phyloP scores from a whole-genome alignment of 2,888 invertebrate genomes.

The Dynastes grantii region DNA sequence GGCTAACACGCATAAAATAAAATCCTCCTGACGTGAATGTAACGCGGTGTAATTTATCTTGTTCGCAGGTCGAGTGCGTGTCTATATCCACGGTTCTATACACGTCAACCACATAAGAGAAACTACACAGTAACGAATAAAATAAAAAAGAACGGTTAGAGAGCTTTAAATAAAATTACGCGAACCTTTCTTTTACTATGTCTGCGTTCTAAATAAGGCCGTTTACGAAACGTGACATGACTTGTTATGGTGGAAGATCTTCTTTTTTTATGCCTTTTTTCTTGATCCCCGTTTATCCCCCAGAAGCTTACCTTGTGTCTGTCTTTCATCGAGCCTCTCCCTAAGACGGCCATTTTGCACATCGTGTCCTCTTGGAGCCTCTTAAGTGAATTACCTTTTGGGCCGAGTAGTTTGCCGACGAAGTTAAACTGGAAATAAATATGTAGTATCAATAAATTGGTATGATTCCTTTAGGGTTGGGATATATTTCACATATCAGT shows the following conservation, averaged over 20 bases:
- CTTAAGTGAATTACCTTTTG: conserved; percentile 94
- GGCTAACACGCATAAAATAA: not conserved
- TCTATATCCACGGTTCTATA: too few species aligned
- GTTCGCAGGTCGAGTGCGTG: not conserved
- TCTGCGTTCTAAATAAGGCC: conserved; percentile 43
- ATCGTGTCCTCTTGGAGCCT: conserved; percentile 94
- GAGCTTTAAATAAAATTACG: conserved; percentile 52
- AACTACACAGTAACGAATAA: not conserved
- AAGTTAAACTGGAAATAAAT: conserved; percentile 87
- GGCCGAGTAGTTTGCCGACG: conserved; percentile 94
- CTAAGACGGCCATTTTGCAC: conserved; percentile 96
- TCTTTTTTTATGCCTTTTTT: conserved; percentile 7
- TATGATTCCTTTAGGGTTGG: too few species aligned
- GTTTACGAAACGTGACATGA: conserved; percentile 45
- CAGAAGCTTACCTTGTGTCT: conserved; percentile 81
- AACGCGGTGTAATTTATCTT: conserved; percentile 10
- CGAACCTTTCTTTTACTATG: conserved; percentile 41
- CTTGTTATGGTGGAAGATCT: not conserved
- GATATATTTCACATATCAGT: too few species aligned
- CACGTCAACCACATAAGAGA: too few species aligned
- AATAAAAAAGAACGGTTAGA: conserved; percentile 3
- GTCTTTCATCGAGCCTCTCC: conserved; percentile 95
- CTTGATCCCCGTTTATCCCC: too few species aligned
- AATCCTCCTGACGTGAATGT: not conserved
- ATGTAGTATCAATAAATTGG: too few species aligned